Percentiles rank a stretch among this genome's conserved stretches.
These are phyloP conservation scores for Corapipo altera DNA, from an alignment of 2,113 vertebrate genomes.

Conservation along the genomic window DNA sequence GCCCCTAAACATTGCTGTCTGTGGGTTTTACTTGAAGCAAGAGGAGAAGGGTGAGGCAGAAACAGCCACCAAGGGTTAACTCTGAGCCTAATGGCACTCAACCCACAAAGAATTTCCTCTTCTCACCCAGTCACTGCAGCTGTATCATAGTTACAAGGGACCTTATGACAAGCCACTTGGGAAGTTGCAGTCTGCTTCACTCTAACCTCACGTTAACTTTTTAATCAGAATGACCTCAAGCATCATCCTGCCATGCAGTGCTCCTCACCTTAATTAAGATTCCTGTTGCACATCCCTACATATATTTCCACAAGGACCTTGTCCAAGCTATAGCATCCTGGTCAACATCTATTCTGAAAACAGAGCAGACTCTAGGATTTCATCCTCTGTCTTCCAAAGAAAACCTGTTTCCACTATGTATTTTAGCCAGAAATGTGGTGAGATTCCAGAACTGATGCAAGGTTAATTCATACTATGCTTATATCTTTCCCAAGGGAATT, in stretches of 20 bases:
- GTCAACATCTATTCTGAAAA: background rate
- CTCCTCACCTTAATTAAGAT: background rate
- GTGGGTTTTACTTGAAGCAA: background rate
- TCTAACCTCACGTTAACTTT: background rate
- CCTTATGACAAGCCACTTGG: accelerated
- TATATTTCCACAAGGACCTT: background rate
- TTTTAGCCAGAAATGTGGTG: background rate
- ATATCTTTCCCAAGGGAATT: background rate
- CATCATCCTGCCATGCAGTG: background rate
- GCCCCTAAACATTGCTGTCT: background rate
- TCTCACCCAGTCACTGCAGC: accelerated
- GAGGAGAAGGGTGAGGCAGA: background rate
- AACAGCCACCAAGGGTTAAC: background rate
- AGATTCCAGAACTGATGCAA: background rate
- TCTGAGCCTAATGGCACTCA: background rate
- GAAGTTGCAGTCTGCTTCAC: background rate
- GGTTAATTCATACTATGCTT: background rate
- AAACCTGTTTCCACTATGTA: background rate
- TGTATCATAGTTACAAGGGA: accelerated
- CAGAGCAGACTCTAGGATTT: background rate
- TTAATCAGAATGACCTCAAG: background rate
- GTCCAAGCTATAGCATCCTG: background rate
- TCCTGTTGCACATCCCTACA: background rate
- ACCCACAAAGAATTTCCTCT: background rate
- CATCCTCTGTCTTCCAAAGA: background rate